Evolutionary conservation across 2,113 vertebrate genomes (phyloP).

Genomic region (Pelecanus crispus): DNA sequence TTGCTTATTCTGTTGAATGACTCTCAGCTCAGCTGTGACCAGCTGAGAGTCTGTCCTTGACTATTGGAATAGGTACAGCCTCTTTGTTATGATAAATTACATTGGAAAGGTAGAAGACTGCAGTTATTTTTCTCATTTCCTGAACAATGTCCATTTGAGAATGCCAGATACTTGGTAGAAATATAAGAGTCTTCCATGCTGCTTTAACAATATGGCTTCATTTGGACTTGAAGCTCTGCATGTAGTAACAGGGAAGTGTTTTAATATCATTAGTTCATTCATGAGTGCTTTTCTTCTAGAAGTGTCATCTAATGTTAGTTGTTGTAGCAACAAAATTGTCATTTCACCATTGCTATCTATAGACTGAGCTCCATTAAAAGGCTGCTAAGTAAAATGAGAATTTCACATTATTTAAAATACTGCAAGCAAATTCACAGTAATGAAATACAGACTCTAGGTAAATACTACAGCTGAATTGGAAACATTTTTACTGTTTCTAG

Average conservation of each 20-base stretch:
- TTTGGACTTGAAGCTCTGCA: background rate
- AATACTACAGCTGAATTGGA: background rate
- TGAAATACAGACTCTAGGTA: background rate
- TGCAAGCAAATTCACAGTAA: background rate
- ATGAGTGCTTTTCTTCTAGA: background rate
- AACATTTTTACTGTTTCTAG: background rate
- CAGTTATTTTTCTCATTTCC: background rate
- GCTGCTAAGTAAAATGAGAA: background rate
- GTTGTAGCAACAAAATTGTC: background rate
- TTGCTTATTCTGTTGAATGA: background rate
- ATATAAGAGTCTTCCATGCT: background rate
- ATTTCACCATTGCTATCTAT: background rate
- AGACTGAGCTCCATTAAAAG: background rate
- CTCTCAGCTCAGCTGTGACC: background rate
- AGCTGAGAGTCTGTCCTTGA: background rate
- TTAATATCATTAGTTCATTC: background rate
- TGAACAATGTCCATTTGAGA: background rate
- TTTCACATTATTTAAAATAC: background rate
- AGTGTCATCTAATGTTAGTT: background rate
- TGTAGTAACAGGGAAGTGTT: background rate
- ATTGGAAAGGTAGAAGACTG: background rate
- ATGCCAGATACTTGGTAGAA: background rate
- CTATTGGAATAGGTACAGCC: fast-evolving
- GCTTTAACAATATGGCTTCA: background rate
- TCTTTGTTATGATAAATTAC: background rate